Conservation (phyloP, 2,888 invertebrate species). For the Rutpela maculata region DNA sequence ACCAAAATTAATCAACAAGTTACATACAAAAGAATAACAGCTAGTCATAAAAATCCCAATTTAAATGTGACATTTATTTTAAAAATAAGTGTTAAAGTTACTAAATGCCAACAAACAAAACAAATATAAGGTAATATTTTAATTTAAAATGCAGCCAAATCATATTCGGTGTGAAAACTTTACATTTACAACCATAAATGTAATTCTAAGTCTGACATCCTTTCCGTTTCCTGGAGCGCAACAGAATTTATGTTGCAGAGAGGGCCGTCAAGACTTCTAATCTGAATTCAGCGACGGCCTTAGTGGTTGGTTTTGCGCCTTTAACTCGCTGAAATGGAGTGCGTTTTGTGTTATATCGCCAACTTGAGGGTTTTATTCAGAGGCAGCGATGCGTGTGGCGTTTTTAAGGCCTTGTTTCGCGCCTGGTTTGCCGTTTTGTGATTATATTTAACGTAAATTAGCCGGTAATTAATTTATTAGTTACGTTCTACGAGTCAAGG, state of each 20-base stretch:
- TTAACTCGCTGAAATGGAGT: slow-evolving; percentile 44
- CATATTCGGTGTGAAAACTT: slow-evolving; percentile 59
- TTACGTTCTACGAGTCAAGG: slow-evolving; percentile 4
- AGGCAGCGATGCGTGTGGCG: slow-evolving; percentile 44
- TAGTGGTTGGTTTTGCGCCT: slow-evolving; percentile 49
- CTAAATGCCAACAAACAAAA: slow-evolving; percentile 1
- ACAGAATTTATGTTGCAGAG: slow-evolving; percentile 61
- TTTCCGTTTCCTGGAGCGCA: slow-evolving; percentile 63
- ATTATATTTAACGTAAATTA: slow-evolving; percentile 52
- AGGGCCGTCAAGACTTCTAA: slow-evolving; percentile 57
- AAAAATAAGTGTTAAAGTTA: neutral
- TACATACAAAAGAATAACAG: too few species aligned
- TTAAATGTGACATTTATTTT: neutral
- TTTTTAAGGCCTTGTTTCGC: slow-evolving; percentile 52
- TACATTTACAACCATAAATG: slow-evolving; percentile 60
- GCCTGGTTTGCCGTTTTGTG: slow-evolving; percentile 48
- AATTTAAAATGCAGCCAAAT: slow-evolving; percentile 48
- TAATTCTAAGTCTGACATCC: slow-evolving; percentile 63
- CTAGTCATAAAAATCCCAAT: neutral
- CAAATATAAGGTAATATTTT: slow-evolving; percentile 23
- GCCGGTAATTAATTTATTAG: slow-evolving; percentile 46
- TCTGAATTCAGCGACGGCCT: slow-evolving; percentile 56
- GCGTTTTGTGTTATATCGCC: slow-evolving; percentile 37
- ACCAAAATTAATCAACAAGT: too few species aligned
- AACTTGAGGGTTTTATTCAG: slow-evolving; percentile 47